Conservation (phyloP, 23 tunicate species). For the Ascidia mentula region DNA sequence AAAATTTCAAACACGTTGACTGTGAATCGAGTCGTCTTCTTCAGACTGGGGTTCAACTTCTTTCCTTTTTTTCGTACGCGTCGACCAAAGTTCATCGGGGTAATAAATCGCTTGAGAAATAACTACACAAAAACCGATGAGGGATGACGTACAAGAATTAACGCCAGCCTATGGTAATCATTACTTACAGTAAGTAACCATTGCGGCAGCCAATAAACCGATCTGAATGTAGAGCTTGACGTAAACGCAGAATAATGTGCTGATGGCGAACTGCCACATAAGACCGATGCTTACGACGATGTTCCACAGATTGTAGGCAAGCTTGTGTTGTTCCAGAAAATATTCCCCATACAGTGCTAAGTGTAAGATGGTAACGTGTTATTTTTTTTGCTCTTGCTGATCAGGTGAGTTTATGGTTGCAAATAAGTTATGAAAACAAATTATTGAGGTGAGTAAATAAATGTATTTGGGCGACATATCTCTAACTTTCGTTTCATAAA, state of each 20-base stretch:
- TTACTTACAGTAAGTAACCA: constrained; percentile 3
- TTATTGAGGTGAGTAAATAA: no score
- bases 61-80: neutral
- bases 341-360: neutral
- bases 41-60: neutral
- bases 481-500: no score
- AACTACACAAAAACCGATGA: neutral
- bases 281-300: neutral
- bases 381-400: no score
- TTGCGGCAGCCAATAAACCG: neutral
- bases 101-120: neutral
- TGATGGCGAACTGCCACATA: neutral
- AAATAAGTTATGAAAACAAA: no score
- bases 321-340: neutral
- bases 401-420: no score
- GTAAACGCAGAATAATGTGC: neutral
- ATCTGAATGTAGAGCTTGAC: neutral
- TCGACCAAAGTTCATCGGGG: neutral
- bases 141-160: neutral
- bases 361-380: no score
- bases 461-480: no score
- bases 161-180: neutral
- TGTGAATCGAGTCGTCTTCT: no score
- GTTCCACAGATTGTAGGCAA: neutral
- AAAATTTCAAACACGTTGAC: no score